Base-by-base conservation (phyloP, 1,140 invertebrate species). In the Myzus persicae region DNA sequence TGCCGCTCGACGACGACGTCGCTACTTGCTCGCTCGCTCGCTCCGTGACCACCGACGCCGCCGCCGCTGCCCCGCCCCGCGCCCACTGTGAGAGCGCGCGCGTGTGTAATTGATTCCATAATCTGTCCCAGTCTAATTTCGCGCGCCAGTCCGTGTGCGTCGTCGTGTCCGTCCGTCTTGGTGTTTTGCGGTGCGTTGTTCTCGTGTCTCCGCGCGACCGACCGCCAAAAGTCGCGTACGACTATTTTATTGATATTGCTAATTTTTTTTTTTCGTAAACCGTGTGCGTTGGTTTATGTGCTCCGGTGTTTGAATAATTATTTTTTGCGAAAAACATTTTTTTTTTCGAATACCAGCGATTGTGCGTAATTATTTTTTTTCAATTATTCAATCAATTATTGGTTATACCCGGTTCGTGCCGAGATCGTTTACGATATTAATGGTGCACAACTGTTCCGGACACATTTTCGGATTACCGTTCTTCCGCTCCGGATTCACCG, bases 91-190 rank as follows among this genome's bases (percentile, higher is more conserved):
- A 31, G 67, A 31, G 44, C 44, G 91, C 31, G 42, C 48, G 91
- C 81, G 81, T 46, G 90, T 51, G 91, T 93, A 93, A 93, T 93
- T 93, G 91, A 93, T 93, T 93, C 91, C 76, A 20, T 54, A 85
- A 85, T 93, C 91, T 84, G 91, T 93, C 91, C 81, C 91, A 84
- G 91, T 84, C 36, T 40, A 67, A 90, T 90, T 82, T 93, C 42
- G 91, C 81, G 42, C 90, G 42, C 44, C 42, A 44, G 67, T 67
- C 46, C 38, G 89, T 90, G 84, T 46, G 36, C 31, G 84, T 26
- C 42, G 42, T 31, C 42, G 84, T 44, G 40, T 14, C 84, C 40
- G 84, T 31, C 20, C 42, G 84, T n/a, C 59, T 76, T 76, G 31
- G 59, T 76, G 59, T 76, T n/a, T n/a, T n/a, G 40, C 42, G 42